phyloP scores from a whole-genome alignment of 2,797 vertebrate species.

The Poeciliopsis gracilis region DNA sequence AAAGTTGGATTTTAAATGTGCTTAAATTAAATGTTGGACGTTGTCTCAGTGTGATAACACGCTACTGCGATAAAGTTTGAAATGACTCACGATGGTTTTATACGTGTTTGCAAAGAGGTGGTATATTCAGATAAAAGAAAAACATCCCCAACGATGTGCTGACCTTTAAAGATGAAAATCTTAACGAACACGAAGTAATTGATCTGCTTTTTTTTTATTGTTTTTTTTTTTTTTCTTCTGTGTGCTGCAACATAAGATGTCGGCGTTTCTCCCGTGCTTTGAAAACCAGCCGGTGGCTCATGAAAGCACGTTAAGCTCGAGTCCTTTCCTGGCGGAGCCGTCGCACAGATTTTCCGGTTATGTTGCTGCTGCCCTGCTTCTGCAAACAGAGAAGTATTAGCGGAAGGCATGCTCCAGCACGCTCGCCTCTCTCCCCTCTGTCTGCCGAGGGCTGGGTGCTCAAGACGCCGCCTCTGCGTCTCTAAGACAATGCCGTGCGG shows the following conservation, averaged over 20 bases:
- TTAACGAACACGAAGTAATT: neutral
- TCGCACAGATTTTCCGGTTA: slow-evolving; percentile 16
- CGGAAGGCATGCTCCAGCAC: slow-evolving; percentile 44
- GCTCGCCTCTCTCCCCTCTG: slow-evolving; percentile 29
- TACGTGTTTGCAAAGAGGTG: neutral
- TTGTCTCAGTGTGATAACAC: neutral
- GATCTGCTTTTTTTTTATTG: neutral
- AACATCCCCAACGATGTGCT: too few relatives aligned
- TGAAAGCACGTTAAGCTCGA: neutral
- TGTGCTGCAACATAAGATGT: neutral
- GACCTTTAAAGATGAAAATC: neutral
- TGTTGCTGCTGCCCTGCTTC: slow-evolving; percentile 18
- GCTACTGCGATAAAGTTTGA: neutral
- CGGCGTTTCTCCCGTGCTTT: too few relatives aligned
- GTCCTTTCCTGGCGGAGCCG: neutral
- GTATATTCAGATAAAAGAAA: neutral
- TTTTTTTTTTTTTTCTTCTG: too few relatives aligned
- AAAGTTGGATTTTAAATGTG: neutral
- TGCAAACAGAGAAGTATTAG: slow-evolving; percentile 45
- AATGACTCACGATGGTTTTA: neutral
- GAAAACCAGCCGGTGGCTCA: neutral
- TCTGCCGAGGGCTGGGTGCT: slow-evolving; percentile 23
- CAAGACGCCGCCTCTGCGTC: slow-evolving; percentile 17
- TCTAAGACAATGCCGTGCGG: slow-evolving; percentile 45
- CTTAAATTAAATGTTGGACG: neutral